Evolutionary conservation across 2,888 invertebrate species (phyloP).

Genomic region (Platynereis dumerilii): DNA sequence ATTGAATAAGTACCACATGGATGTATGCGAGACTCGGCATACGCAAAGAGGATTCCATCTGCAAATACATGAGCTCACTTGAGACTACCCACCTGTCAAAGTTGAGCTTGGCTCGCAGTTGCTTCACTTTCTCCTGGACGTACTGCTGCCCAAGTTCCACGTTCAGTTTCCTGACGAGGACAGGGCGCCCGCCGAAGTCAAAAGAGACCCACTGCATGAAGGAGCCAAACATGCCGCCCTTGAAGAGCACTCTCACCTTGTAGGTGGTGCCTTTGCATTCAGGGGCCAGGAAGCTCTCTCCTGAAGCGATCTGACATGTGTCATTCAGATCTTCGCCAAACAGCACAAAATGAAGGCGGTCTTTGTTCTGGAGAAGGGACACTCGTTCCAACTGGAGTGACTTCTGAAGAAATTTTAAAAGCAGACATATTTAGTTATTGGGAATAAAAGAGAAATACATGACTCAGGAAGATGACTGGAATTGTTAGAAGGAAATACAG

Average conservation of each 20-base stretch:
- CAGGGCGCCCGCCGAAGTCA: slow-evolving; percentile 55
- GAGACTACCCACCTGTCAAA: slow-evolving; percentile 46
- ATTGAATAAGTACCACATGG: too few species aligned
- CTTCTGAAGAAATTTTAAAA: slow-evolving; percentile 5
- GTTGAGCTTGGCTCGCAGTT: slow-evolving; percentile 46
- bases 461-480: too few species aligned
- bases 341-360: slow-evolving; percentile 54
- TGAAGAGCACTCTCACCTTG: slow-evolving; percentile 42
- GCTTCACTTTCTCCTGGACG: slow-evolving; percentile 47
- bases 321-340: slow-evolving; percentile 34
- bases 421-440: too few species aligned
- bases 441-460: too few species aligned
- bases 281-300: slow-evolving; percentile 43
- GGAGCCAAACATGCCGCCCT: slow-evolving; percentile 56
- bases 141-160: slow-evolving; percentile 52
- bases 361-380: slow-evolving; percentile 52
- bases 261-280: slow-evolving; percentile 33
- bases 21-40: too few species aligned
- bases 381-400: slow-evolving; percentile 43
- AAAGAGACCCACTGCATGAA: slow-evolving; percentile 56
- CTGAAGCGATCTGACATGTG: slow-evolving; percentile 50
- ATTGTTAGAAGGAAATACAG: too few species aligned
- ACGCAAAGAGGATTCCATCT: too few species aligned
- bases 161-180: slow-evolving; percentile 48
- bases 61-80: too few species aligned